phyloP scores from a whole-genome alignment of 2,888 invertebrate genomes.

The Anodontia alba region DNA sequence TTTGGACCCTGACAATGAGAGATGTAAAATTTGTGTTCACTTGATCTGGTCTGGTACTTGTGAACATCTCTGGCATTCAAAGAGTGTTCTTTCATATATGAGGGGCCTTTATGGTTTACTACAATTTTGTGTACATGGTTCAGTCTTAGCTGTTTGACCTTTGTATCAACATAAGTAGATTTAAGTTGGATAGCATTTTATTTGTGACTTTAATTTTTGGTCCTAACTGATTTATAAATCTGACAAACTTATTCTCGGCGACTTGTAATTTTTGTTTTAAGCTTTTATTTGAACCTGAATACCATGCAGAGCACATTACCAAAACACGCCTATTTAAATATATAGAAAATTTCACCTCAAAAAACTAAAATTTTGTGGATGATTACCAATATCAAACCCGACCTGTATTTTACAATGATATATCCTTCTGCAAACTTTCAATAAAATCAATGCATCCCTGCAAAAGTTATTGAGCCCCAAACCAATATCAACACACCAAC shows the following conservation, averaged over 20 bases:
- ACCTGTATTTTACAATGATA: too few relatives aligned
- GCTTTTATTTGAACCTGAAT: neutral
- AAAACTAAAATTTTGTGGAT: too few relatives aligned
- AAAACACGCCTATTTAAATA: too few relatives aligned
- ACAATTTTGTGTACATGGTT: conserved; percentile 15
- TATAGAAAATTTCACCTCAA: too few relatives aligned
- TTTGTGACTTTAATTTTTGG: neutral
- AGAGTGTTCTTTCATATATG: conserved; percentile 13
- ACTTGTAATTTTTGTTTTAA: neutral
- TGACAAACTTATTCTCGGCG: conserved; percentile 7
- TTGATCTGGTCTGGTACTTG: neutral
- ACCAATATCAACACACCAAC: too few relatives aligned
- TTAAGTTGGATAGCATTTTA: neutral
- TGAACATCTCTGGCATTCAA: neutral
- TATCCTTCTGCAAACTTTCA: too few relatives aligned
- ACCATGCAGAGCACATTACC: conserved; percentile 16
- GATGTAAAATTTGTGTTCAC: neutral
- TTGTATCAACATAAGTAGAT: neutral
- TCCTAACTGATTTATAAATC: conserved; percentile 6
- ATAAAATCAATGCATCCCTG: too few relatives aligned
- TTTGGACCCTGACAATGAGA: too few relatives aligned
- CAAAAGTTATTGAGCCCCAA: too few relatives aligned
- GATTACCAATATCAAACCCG: too few relatives aligned
- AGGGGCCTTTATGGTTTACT: neutral
- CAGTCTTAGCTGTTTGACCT: too few relatives aligned